These are phyloP conservation scores for Globodera rostochiensis DNA, from an alignment of 1,140 invertebrate genomes.

Conservation along the genomic window DNA sequence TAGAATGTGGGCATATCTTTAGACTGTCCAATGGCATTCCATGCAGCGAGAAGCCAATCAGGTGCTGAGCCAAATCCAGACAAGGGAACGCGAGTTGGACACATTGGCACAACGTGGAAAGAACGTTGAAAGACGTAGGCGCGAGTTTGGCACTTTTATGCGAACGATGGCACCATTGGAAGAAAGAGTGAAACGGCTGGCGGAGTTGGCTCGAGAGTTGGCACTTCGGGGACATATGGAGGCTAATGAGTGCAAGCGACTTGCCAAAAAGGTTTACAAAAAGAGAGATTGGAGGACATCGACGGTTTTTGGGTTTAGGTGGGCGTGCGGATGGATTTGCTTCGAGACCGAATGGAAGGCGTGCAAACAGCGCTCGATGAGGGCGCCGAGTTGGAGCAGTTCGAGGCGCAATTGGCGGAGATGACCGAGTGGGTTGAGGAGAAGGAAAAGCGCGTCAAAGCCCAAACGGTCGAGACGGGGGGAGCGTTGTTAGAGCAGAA, in stretches of 20 bases:
- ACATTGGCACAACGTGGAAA: slow-evolving; percentile 71
- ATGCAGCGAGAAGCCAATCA: slow-evolving; percentile 92
- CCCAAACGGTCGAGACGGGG: slow-evolving; percentile 56
- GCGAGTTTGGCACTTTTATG: slow-evolving; percentile 76
- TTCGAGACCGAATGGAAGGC: slow-evolving; percentile 73
- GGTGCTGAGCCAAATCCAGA: slow-evolving; percentile 79
- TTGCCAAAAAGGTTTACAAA: not conserved
- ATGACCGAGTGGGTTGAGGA: slow-evolving; percentile 86
- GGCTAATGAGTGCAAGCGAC: slow-evolving; percentile 66
- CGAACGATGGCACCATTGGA: slow-evolving; percentile 70
- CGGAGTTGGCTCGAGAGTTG: slow-evolving; percentile 57
- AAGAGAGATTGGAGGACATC: not conserved
- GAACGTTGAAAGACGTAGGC: slow-evolving; percentile 69
- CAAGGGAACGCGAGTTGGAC: slow-evolving; percentile 64
- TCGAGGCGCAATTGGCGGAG: slow-evolving; percentile 76
- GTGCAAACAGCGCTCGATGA: slow-evolving; percentile 76
- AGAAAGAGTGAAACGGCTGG: slow-evolving; percentile 68
- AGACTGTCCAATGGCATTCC: slow-evolving; percentile 82
- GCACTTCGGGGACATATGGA: slow-evolving; percentile 67
- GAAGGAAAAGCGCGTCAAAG: slow-evolving; percentile 76
- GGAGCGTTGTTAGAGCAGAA: slow-evolving; percentile 79
- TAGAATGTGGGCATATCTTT: not conserved
- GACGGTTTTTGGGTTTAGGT: slow-evolving; percentile 21
- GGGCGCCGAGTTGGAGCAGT: slow-evolving; percentile 82
- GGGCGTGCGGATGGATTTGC: slow-evolving; percentile 69